Conservation (phyloP, 2,113 vertebrate species). For the Motacilla tschutschensis region DNA sequence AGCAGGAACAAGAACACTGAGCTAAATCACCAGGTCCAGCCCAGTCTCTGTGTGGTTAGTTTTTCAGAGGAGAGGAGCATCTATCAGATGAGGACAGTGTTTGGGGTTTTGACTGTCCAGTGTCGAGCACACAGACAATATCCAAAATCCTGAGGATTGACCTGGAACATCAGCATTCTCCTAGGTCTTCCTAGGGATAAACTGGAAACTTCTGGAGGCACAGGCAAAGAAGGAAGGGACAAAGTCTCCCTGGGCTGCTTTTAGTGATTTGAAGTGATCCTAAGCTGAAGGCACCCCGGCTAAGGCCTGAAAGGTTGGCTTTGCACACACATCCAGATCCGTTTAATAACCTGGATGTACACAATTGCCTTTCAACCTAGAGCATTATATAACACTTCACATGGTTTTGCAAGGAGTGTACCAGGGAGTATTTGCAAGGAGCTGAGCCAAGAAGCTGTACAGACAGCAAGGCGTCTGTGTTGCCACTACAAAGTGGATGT, state of each 20-base stretch:
- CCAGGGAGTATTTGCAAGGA: constrained; percentile 73
- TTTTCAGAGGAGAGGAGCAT: background rate
- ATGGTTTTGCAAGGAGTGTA: constrained; percentile 79
- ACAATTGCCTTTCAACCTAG: constrained; percentile 67
- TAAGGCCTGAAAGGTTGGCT: background rate
- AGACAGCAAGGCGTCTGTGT: constrained; percentile 86
- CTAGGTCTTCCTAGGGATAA: background rate
- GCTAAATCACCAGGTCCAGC: background rate
- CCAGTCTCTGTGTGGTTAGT: background rate
- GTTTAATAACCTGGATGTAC: constrained; percentile 60
- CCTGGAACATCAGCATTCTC: background rate
- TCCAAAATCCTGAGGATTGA: background rate
- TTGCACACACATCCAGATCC: background rate
- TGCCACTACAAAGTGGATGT: constrained; percentile 87
- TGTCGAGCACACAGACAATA: background rate
- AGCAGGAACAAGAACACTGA: background rate
- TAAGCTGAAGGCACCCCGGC: background rate
- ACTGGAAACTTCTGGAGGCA: background rate
- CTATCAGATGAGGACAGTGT: background rate
- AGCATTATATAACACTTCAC: constrained; percentile 77
- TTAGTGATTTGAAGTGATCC: background rate
- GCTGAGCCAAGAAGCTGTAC: constrained; percentile 80
- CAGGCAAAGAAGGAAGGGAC: background rate
- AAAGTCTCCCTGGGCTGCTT: background rate
- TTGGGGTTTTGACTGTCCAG: background rate